Percentiles rank a stretch among this genome's conserved stretches.
phyloP scores from a whole-genome alignment of 2,797 vertebrate genomes.

The Geotrypetes seraphini region DNA sequence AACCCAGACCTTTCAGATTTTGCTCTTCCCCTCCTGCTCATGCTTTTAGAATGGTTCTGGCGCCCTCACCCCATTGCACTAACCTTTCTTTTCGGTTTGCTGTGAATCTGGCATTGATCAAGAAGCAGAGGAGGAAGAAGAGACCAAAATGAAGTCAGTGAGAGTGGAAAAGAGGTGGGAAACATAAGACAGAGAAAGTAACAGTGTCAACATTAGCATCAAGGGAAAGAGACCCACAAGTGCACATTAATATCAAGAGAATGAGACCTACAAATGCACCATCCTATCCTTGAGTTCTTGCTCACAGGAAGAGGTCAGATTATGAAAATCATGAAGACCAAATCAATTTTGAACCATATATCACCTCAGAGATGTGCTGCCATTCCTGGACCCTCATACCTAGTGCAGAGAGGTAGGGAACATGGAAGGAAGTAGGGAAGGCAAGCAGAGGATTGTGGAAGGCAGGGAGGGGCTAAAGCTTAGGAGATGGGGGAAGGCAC shows the following conservation, averaged over 20 bases:
- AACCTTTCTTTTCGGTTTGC: slow-evolving; percentile 65
- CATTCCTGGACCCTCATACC: background rate
- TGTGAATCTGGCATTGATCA: slow-evolving; percentile 44
- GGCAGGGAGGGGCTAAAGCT: background rate
- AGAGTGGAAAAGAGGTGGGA: too few relatives aligned
- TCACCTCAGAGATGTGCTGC: background rate
- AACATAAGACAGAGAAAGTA: too few relatives aligned
- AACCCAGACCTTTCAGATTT: too few relatives aligned
- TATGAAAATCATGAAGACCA: background rate
- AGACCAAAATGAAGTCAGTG: too few relatives aligned
- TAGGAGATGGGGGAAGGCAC: background rate
- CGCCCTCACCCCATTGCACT: slow-evolving; percentile 24
- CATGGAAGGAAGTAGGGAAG: background rate
- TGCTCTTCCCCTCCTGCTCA: too few relatives aligned
- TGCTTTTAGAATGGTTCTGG: too few relatives aligned
- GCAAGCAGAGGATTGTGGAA: background rate
- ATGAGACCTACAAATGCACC: background rate
- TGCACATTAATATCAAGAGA: too few relatives aligned
- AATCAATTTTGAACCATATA: accelerated
- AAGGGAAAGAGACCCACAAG: background rate
- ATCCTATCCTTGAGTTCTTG: too few relatives aligned
- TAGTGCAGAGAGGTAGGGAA: background rate
- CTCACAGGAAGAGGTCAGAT: too few relatives aligned
- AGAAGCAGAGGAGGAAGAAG: background rate
- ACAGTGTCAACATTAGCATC: too few relatives aligned